These are phyloP conservation scores for Anguilla obscura DNA, from an alignment of 2,797 vertebrate species.

Conservation along the genomic window DNA sequence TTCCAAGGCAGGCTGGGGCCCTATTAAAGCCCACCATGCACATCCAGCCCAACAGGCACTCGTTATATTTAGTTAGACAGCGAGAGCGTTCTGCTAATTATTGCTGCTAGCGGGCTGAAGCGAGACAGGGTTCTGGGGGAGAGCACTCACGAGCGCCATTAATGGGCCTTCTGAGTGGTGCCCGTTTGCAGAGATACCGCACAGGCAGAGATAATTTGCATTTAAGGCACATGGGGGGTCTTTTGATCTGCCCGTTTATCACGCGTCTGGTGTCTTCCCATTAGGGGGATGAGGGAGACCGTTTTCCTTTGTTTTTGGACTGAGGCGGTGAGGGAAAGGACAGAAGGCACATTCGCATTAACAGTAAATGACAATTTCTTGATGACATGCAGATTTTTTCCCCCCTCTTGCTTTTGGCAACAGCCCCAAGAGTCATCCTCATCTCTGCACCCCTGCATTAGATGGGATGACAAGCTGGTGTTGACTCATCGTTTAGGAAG, in stretches of 20 bases:
- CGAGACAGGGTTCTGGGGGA: constrained; percentile 26
- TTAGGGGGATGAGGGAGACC: constrained; percentile 45
- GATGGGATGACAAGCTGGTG: background rate
- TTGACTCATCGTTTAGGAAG: background rate
- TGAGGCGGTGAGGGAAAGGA: background rate
- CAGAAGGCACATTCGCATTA: background rate
- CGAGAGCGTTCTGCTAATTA: constrained; percentile 26
- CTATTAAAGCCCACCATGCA: constrained; percentile 12
- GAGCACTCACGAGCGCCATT: constrained; percentile 35
- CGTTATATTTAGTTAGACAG: constrained; percentile 33
- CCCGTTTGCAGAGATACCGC: constrained; percentile 37
- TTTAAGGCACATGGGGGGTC: constrained; percentile 42
- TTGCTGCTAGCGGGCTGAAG: constrained; percentile 22
- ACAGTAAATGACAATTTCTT: constrained; percentile 13
- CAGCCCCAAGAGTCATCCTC: background rate
- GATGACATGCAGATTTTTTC: background rate
- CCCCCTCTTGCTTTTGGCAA: background rate
- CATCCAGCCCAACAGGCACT: constrained; percentile 28
- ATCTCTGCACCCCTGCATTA: background rate
- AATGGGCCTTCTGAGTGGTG: constrained; percentile 34
- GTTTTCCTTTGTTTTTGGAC: constrained; percentile 45
- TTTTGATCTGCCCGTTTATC: constrained; percentile 60
- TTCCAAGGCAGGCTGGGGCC: constrained; percentile 8
- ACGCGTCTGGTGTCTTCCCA: constrained; percentile 54
- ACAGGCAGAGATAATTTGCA: constrained; percentile 57